These are phyloP conservation scores for Hemistola chrysoprasaria DNA, from an alignment of 2,888 invertebrate species.

Conservation along the genomic window DNA sequence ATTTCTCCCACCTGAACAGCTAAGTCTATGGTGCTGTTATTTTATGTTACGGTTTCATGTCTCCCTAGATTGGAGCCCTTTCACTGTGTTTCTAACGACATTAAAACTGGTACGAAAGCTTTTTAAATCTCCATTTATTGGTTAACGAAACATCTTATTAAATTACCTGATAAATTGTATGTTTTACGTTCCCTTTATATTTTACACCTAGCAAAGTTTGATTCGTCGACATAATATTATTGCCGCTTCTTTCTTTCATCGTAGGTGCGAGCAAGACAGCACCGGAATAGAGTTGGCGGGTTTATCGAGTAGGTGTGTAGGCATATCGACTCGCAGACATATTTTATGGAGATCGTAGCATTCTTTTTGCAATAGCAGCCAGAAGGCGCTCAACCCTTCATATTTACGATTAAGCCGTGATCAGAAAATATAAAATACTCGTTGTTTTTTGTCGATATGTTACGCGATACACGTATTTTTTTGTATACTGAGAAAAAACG, in stretches of 20 bases:
- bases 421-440: slow-evolving; percentile 75
- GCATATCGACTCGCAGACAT: slow-evolving; percentile 58
- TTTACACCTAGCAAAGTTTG: slow-evolving; percentile 3
- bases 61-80: too few species aligned
- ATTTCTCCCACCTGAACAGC: too few species aligned
- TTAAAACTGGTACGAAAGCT: too few species aligned
- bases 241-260: slow-evolving; percentile 10
- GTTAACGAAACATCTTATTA: too few species aligned
- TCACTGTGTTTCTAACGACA: too few species aligned
- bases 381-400: slow-evolving; percentile 78
- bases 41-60: too few species aligned
- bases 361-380: slow-evolving; percentile 80
- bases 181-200: slow-evolving; percentile 18
- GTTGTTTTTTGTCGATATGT: slow-evolving; percentile 70
- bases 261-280: slow-evolving; percentile 20
- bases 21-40: too few species aligned
- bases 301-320: slow-evolving; percentile 31
- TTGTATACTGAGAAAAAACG: slow-evolving; percentile 10
- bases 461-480: slow-evolving; percentile 50
- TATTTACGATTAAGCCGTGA: slow-evolving; percentile 82
- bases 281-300: slow-evolving; percentile 23
- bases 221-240: neutral
- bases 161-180: slow-evolving; percentile 14
- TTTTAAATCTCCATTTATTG: too few species aligned
- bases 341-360: slow-evolving; percentile 77